A percentile compares a stretch with the other conserved stretches of the same genome.
phyloP scores from a whole-genome alignment of 2,797 vertebrate genomes.

The Amblyopsis hoosieri region DNA sequence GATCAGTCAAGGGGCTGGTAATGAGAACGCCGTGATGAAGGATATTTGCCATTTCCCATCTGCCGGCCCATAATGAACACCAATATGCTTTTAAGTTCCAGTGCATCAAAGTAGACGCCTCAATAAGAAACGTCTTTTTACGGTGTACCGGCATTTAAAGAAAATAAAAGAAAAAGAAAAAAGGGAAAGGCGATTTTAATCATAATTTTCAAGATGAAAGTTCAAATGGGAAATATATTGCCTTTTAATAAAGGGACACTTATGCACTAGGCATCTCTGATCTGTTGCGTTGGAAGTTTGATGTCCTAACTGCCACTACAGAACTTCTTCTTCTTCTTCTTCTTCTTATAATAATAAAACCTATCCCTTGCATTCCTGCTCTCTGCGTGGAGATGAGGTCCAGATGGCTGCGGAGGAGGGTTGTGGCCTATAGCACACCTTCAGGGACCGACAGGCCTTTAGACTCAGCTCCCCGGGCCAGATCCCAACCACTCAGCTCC shows the following conservation, averaged over 20 bases:
- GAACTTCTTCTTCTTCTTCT: neutral
- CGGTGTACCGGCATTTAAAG: conserved; percentile 42
- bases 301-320: conserved; percentile 16
- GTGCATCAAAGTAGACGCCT: conserved; percentile 52
- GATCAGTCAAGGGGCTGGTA: neutral
- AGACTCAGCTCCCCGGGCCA: conserved; percentile 13
- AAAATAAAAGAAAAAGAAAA: conserved; percentile 22
- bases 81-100: conserved; percentile 57
- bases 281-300: conserved; percentile 26
- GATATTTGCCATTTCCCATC: conserved; percentile 52
- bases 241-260: conserved; percentile 51
- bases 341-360: neutral
- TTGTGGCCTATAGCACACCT: conserved; percentile 24
- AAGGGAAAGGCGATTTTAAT: conserved; percentile 48
- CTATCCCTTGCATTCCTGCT: neutral
- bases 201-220: conserved; percentile 46
- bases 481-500: conserved; percentile 8
- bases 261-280: conserved; percentile 52
- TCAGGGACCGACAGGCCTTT: neutral
- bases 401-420: conserved; percentile 32
- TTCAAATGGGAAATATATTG: conserved; percentile 46
- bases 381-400: conserved; percentile 23
- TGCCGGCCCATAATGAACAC: conserved; percentile 62
- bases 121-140: conserved; percentile 25
- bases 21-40: too few relatives aligned